Evolutionary conservation across 2,888 invertebrate species (phyloP).

Genomic region (Gortyna flavago): DNA sequence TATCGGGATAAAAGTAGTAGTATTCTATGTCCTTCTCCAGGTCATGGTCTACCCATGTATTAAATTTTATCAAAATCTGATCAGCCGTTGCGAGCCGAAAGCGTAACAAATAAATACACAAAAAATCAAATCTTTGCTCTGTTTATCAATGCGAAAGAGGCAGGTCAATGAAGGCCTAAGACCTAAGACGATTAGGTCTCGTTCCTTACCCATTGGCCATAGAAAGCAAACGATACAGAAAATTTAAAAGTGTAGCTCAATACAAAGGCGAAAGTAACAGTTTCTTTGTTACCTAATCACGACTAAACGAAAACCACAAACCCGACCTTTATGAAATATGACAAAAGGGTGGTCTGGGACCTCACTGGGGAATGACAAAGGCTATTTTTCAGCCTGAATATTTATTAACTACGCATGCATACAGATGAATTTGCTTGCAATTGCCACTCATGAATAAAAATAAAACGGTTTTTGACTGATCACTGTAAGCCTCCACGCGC

Average conservation of each 20-base stretch:
- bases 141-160: not conserved
- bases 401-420: not conserved
- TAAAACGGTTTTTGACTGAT: not conserved
- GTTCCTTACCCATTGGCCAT: not conserved
- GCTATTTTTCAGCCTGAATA: not conserved
- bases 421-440: not conserved
- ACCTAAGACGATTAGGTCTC: not conserved
- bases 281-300: not conserved
- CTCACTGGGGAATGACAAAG: not conserved
- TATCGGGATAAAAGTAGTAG: not conserved
- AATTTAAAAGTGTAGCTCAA: not conserved
- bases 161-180: not conserved
- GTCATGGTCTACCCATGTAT: not conserved
- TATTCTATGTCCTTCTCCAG: not conserved
- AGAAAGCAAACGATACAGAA: not conserved
- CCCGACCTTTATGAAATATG: not conserved
- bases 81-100: not conserved
- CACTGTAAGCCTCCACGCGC: too few species aligned
- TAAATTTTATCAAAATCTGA: not conserved
- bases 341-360: not conserved
- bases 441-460: not conserved
- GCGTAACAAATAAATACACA: not conserved
- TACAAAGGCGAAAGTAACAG: not conserved
- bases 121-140: not conserved
- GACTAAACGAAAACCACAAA: not conserved